Conservation (phyloP, 2,888 invertebrate species). For the Tridacna gigas region DNA sequence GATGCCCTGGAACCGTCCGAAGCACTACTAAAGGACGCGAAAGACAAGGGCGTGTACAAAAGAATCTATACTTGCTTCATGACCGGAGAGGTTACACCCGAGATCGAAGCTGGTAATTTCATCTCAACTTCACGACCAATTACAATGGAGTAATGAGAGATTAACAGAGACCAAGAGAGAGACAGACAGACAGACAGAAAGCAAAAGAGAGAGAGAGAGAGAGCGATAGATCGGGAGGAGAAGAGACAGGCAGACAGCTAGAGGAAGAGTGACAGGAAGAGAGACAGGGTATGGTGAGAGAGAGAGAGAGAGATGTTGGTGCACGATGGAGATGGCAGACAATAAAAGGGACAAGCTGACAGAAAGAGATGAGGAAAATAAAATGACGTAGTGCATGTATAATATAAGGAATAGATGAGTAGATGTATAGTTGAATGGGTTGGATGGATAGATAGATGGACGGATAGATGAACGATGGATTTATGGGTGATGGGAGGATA, state of each 20-base stretch:
- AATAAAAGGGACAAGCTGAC: not conserved
- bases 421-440: too few relatives aligned
- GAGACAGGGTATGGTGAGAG: too few relatives aligned
- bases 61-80: not conserved
- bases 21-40: not conserved
- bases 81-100: conserved; percentile 2
- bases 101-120: not conserved
- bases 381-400: too few relatives aligned
- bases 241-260: not conserved
- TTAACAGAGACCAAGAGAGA: not conserved
- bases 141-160: not conserved
- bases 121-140: not conserved
- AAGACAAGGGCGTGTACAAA: not conserved
- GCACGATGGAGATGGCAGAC: not conserved
- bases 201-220: not conserved
- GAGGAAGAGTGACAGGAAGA: not conserved
- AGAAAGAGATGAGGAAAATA: not conserved
- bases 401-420: too few relatives aligned
- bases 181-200: not conserved
- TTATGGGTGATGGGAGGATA: not conserved
- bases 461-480: not conserved
- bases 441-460: not conserved
- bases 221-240: not conserved
- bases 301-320: not conserved
- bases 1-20: conserved; percentile 4